Base-by-base conservation (phyloP, 1,140 invertebrate genomes). In the Papilio machaon region DNA sequence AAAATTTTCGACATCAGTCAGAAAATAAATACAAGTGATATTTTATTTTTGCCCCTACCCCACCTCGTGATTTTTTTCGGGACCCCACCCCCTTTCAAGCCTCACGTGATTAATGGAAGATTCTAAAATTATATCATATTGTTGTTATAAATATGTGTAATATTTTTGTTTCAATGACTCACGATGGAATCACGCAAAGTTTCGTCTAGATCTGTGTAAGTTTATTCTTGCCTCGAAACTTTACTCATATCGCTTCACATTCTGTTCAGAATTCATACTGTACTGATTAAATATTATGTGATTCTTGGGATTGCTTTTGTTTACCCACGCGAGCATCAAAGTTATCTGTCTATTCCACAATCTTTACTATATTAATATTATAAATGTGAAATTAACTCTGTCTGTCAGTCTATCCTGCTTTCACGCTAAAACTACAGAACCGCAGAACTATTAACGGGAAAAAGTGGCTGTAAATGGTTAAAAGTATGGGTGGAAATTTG, bases 261-360 rank as follows among this genome's bases (percentile, higher is more conserved):
- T 78, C 35, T 78, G 58, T 78, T 78, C 76, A 78, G 76, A 60
- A 78, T 78, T 78, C 58, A 67, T 79, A 64, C 77, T 46, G 58
- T 67, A 58, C 77, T 64, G 77, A 79, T 79, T 79, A 79, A 79
- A 64, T 79, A 43, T 43, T 43, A 64, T 79, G 35, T 79, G 58
- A 79, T 79, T 79, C 54, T 79, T 67, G 58, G 77, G n/a, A 79
- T 79, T 79, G 58, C 77, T 79, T 79, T 79, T 79, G 77, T 79
- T 79, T 79, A 79, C 54, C n/a, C 17, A 64, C 58, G 43, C 3
- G 38, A 43, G 47, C 35, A 67, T 67, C 35, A 76, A 76, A 76
- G 2, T 17, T 77, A 60, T 58, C 52, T 75, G 19, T 49, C n/a
- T 6, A 52, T 52, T 47, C 46, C 3, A 46, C 35, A 73, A 13